A percentile compares a stretch with the other conserved stretches of the same genome.
Conservation (phyloP, 2,113 vertebrate genomes). For the Scopus umbretta region DNA sequence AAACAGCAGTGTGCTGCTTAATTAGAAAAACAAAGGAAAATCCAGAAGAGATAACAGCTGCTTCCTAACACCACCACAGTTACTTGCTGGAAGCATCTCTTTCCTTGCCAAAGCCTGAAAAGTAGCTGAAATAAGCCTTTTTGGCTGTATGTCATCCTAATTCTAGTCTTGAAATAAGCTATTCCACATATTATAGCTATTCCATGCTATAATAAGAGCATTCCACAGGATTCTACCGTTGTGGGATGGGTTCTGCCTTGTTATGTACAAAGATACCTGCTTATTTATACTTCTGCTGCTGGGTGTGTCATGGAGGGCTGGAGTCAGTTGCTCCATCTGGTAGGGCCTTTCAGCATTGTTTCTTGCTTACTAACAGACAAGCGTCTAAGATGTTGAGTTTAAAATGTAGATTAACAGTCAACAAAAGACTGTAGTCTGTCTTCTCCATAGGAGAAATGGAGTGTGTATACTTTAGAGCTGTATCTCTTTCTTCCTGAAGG, state of each 20-base stretch:
- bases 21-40: background rate
- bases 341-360: background rate
- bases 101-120: background rate
- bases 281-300: background rate
- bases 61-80: background rate
- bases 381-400: background rate
- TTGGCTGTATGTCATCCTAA: background rate
- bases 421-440: background rate
- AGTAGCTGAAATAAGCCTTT: background rate
- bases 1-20: background rate
- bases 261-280: fast-evolving
- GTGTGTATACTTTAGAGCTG: background rate
- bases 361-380: background rate
- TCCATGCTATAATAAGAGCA: background rate
- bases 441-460: background rate
- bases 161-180: background rate
- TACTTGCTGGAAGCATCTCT: background rate
- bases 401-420: background rate
- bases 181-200: too few relatives aligned
- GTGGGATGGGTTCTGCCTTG: background rate
- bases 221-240: background rate
- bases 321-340: background rate
- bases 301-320: background rate
- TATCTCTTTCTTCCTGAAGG: background rate
- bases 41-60: background rate